These are phyloP conservation scores for Phalacrocorax aristotelis DNA, from an alignment of 2,113 vertebrate genomes.

Conservation along the genomic window DNA sequence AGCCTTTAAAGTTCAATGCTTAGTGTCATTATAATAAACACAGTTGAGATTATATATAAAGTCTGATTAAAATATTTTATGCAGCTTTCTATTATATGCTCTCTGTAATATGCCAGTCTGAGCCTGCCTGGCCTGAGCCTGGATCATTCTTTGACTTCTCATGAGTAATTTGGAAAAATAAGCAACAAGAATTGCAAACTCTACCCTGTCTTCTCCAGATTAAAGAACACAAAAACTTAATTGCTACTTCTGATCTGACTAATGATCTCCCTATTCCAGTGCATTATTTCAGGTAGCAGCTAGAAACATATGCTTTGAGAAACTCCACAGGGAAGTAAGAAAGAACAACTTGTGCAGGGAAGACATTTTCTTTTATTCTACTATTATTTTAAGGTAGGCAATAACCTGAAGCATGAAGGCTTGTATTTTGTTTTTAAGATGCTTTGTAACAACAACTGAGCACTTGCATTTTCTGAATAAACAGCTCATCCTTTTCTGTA, in stretches of 20 bases:
- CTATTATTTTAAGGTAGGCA: background rate
- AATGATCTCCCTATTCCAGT: background rate
- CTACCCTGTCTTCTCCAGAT: background rate
- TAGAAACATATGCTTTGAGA: background rate
- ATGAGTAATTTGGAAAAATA: background rate
- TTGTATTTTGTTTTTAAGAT: background rate
- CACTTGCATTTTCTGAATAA: background rate
- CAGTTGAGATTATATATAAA: background rate
- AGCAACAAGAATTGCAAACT: background rate
- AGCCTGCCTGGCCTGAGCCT: background rate
- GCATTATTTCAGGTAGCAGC: background rate
- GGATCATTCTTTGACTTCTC: background rate
- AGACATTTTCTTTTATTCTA: background rate
- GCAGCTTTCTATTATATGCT: background rate
- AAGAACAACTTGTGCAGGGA: background rate
- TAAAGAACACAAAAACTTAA: background rate
- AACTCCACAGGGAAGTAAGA: background rate
- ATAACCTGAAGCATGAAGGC: background rate
- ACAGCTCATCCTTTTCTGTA: background rate
- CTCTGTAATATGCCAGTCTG: background rate
- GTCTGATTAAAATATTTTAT: background rate
- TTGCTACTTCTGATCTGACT: background rate
- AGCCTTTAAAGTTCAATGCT: conserved; percentile 4
- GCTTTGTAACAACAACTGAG: background rate
- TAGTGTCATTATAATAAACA: background rate